phyloP scores from a whole-genome alignment of 2,888 invertebrate genomes.

The Masnerella sp. region DNA sequence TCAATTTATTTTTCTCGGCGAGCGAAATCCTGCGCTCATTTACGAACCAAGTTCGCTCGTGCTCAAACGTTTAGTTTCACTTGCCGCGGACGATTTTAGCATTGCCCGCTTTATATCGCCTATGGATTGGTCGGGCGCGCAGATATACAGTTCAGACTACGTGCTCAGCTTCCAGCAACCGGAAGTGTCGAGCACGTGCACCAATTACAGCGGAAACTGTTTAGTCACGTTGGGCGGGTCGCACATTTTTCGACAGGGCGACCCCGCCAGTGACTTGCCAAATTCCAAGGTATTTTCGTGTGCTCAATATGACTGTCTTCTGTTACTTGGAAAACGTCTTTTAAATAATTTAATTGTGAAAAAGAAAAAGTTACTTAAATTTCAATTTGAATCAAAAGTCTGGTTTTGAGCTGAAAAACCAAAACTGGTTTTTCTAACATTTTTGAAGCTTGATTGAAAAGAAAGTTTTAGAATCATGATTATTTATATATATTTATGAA shows the following conservation, averaged over 20 bases:
- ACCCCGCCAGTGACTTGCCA: conserved; percentile 48
- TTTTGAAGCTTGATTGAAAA: no score
- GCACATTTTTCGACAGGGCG: conserved; percentile 40
- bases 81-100: conserved; percentile 53
- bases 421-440: no score
- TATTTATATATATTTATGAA: no score
- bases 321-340: conserved; percentile 26
- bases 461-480: no score
- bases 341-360: no score
- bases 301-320: conserved; percentile 33
- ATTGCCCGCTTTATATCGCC: conserved; percentile 38
- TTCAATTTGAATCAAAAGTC: no score
- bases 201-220: conserved; percentile 57
- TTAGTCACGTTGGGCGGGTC: conserved; percentile 52
- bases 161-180: conserved; percentile 56
- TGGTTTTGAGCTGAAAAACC: no score
- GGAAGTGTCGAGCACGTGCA: conserved; percentile 59
- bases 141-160: conserved; percentile 49
- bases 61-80: conserved; percentile 36
- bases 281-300: conserved; percentile 47
- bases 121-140: conserved; percentile 41
- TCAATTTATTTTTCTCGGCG: conserved; percentile 17
- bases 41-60: conserved; percentile 14
- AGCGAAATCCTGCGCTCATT: conserved; percentile 3
- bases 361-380: no score